Conservation (phyloP, 1,140 invertebrate genomes). For the Cheumatopsyche charites region DNA sequence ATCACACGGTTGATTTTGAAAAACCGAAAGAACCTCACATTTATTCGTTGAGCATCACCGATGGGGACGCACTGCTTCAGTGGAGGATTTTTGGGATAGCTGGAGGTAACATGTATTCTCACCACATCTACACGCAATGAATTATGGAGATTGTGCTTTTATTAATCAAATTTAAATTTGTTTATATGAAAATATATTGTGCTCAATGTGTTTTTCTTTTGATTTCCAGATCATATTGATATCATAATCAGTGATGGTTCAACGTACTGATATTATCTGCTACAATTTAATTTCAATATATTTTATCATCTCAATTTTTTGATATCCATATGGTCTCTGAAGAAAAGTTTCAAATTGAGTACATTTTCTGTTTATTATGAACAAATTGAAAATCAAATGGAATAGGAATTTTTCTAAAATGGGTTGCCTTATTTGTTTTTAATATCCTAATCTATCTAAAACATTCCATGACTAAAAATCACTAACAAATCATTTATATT, state of each 20-base stretch:
- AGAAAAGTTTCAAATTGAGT: too few relatives aligned
- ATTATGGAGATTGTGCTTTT: too few relatives aligned
- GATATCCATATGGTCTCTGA: too few relatives aligned
- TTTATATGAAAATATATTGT: too few relatives aligned
- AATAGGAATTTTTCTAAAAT: too few relatives aligned
- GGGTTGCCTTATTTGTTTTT: neutral
- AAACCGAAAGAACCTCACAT: constrained; percentile 34
- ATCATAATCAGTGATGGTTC: too few relatives aligned
- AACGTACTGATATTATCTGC: too few relatives aligned
- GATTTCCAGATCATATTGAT: too few relatives aligned
- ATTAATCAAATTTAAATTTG: neutral
- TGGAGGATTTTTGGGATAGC: constrained; percentile 36
- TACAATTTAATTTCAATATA: too few relatives aligned
- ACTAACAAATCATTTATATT: constrained; percentile 25
- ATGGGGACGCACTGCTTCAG: constrained; percentile 46
- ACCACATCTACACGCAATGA: constrained; percentile 29
- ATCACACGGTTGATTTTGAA: constrained; percentile 36
- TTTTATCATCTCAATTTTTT: too few relatives aligned
- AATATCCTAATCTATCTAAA: constrained; percentile 14
- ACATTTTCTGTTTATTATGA: too few relatives aligned
- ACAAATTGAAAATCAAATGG: too few relatives aligned
- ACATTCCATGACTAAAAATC: constrained; percentile 17
- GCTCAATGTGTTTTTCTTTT: constrained; percentile 8
- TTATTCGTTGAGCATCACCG: constrained; percentile 36
- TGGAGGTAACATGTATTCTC: constrained; percentile 46